These are phyloP conservation scores for Myopa testacea DNA, from an alignment of 2,888 invertebrate species.

Conservation along the genomic window DNA sequence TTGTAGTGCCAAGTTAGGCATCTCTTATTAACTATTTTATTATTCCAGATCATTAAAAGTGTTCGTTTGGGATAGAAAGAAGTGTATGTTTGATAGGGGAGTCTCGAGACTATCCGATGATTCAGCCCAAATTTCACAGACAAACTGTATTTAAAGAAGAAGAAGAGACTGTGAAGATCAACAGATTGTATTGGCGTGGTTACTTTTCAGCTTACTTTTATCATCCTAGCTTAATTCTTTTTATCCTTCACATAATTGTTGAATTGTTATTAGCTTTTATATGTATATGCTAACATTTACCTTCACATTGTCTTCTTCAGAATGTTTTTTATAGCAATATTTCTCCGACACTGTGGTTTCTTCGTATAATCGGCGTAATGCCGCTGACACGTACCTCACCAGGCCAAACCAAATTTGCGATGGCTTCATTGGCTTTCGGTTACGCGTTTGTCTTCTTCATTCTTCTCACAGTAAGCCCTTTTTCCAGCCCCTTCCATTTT, in stretches of 20 bases:
- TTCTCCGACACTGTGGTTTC: constrained; percentile 68
- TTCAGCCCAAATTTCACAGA: no score
- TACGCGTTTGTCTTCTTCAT: constrained; percentile 72
- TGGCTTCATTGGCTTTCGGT: constrained; percentile 71
- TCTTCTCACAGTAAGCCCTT: constrained; percentile 64
- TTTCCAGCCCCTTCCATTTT: neutral
- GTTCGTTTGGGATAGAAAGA: no score
- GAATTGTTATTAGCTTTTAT: no score
- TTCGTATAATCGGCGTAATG: constrained; percentile 73
- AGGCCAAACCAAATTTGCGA: constrained; percentile 69
- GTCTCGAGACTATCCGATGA: no score
- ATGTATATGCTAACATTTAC: no score
- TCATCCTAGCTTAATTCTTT: neutral
- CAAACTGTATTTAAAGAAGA: no score
- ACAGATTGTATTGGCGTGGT: neutral
- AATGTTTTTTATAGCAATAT: constrained; percentile 68
- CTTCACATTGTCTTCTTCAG: constrained; percentile 47
- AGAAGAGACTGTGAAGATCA: no score
- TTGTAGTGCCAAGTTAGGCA: no score
- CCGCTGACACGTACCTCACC: constrained; percentile 72
- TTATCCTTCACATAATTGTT: neutral
- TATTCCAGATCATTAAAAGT: no score
- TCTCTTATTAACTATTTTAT: no score
- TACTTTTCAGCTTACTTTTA: neutral
- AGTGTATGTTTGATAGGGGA: no score